Evolutionary conservation across 2,113 vertebrate species (phyloP), one percentile per base, ranked within the genome.

Genomic region (Brachirus orientalis): DNA sequence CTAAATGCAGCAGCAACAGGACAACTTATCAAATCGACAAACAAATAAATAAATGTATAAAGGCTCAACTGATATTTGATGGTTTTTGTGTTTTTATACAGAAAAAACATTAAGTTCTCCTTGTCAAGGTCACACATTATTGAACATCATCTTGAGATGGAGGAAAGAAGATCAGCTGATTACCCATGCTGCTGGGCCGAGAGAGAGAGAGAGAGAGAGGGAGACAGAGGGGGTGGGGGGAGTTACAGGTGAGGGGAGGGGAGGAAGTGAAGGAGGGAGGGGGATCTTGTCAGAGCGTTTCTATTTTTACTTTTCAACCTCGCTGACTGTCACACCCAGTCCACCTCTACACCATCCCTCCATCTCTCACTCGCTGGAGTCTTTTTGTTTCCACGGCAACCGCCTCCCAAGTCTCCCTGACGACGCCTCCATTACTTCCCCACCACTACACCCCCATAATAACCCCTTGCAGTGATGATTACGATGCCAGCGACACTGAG

Each of bases 241-340:
- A 7, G 37, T 4, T 44, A 50, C 53, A 7, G 64, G 53, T 14
- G 54, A 1, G 37, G 46, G 60, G 13, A 36, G 38, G 16, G 43
- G 50, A 19, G 36, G 41, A 36, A 4, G 54, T 50, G 54, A 10
- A n/a, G 57, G 52, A 63, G 59, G 66, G 71, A 45, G 72, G 46
- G 53, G 77, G 73, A 76, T 86, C 85, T 90, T 90, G 86, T 90
- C 88, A 89, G 80, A 84, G 69, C 1, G 43, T 75, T 82, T 84
- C 90, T 91, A 91, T 91, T 89, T 91, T 88, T 91, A 87, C 72
- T 70, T 75, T 61, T 59, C 71, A 53, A 79, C 86, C 88, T 88
- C 82, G 40, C 79, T 78, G 78, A 79, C 79, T 85, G 86, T 89
- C 84, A 89, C 87, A 89, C 90, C 86, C 90, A 76, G 80, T 86